Evolutionary conservation across 1,140 invertebrate species (phyloP).

Genomic region (Magallana angulata): DNA sequence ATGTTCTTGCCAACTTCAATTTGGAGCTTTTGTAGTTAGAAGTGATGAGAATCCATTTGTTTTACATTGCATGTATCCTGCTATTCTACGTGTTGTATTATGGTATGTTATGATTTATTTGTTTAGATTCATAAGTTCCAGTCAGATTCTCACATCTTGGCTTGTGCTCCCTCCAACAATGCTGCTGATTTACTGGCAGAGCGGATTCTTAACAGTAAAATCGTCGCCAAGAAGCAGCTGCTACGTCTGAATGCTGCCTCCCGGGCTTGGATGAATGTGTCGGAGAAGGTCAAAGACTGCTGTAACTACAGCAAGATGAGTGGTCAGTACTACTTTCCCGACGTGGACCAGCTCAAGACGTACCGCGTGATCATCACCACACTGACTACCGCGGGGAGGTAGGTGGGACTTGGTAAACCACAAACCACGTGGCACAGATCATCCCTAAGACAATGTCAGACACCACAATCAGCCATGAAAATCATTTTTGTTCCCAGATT

Average conservation of each 20-base stretch:
- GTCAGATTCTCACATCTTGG: slow-evolving; percentile 85
- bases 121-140: slow-evolving; percentile 86
- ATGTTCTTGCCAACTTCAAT: too few species aligned
- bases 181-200: slow-evolving; percentile 86
- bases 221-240: slow-evolving; percentile 54
- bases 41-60: neutral
- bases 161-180: slow-evolving; percentile 93
- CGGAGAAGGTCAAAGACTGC: slow-evolving; percentile 60
- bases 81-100: neutral
- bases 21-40: too few species aligned
- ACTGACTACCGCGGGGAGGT: slow-evolving; percentile 73
- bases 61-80: neutral
- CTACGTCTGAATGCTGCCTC: slow-evolving; percentile 72
- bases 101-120: neutral
- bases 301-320: slow-evolving; percentile 62
- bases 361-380: slow-evolving; percentile 70
- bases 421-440: too few species aligned
- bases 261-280: slow-evolving; percentile 58
- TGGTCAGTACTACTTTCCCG: slow-evolving; percentile 63
- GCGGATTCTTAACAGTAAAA: slow-evolving; percentile 60
- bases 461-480: too few species aligned
- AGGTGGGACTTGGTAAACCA: neutral
- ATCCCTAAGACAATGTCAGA: too few species aligned
- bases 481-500: too few species aligned
- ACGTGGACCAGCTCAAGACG: slow-evolving; percentile 62